phyloP scores from a whole-genome alignment of 2,888 invertebrate species.

The Himalopsyche kuldschensis region DNA sequence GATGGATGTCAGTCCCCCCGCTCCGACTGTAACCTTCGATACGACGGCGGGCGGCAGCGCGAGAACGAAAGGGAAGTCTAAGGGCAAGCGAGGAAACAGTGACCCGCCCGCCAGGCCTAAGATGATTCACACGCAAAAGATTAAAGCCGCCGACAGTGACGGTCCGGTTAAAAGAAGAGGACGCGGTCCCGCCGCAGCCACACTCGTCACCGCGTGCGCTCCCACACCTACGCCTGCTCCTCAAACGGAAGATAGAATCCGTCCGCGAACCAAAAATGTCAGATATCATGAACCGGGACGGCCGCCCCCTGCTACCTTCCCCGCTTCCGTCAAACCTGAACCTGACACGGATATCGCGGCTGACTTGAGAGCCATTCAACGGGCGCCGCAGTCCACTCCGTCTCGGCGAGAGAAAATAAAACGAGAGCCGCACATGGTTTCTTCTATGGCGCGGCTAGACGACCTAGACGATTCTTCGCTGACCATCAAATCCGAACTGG shows the following conservation, averaged over 20 bases:
- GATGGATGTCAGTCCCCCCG: neutral
- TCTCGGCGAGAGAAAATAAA: slow-evolving; percentile 16
- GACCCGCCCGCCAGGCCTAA: slow-evolving; percentile 63
- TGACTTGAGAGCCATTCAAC: slow-evolving; percentile 51
- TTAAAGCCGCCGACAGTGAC: slow-evolving; percentile 57
- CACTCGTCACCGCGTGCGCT: slow-evolving; percentile 10
- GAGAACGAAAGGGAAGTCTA: slow-evolving; percentile 42
- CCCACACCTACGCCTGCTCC: neutral
- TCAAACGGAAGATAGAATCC: slow-evolving; percentile 45
- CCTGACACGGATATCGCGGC: slow-evolving; percentile 53
- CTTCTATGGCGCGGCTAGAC: neutral
- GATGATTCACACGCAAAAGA: slow-evolving; percentile 78
- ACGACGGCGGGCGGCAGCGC: slow-evolving; percentile 33
- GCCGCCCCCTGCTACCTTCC: slow-evolving; percentile 34
- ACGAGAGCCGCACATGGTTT: neutral
- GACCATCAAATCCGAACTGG: slow-evolving; percentile 48
- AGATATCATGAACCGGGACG: slow-evolving; percentile 52
- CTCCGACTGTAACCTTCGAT: neutral
- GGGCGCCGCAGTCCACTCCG: slow-evolving; percentile 38
- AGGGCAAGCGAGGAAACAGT: slow-evolving; percentile 43
- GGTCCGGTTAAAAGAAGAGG: slow-evolving; percentile 61
- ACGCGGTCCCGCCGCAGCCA: slow-evolving; percentile 54
- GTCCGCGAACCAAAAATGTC: slow-evolving; percentile 68
- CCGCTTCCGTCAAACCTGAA: slow-evolving; percentile 42
- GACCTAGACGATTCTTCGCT: slow-evolving; percentile 36